These are phyloP conservation scores for Cheilosia variabilis DNA, from an alignment of 2,888 invertebrate species.

Conservation along the genomic window DNA sequence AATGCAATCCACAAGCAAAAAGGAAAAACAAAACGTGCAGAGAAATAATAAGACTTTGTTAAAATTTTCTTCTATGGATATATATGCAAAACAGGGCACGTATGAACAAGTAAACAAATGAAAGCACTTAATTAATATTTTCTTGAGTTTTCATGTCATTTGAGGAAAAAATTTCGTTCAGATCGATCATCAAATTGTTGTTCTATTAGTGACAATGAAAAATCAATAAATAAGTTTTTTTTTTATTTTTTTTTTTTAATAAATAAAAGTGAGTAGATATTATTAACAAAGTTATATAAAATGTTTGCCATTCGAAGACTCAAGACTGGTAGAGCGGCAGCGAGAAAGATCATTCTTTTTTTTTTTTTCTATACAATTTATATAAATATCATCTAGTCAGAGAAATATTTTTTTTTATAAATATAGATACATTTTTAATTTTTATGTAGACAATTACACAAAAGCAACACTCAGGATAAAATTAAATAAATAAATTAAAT, in stretches of 20 bases:
- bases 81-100: slow-evolving; percentile 76
- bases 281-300: slow-evolving; percentile 47
- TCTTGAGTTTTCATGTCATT: slow-evolving; percentile 49
- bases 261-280: slow-evolving; percentile 55
- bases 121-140: slow-evolving; percentile 69
- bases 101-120: slow-evolving; percentile 78
- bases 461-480: slow-evolving; percentile 69
- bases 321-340: slow-evolving; percentile 63
- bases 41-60: slow-evolving; percentile 15
- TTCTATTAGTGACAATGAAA: slow-evolving; percentile 20
- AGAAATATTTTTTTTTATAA: slow-evolving; percentile 30
- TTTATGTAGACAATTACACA: slow-evolving; percentile 68
- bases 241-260: not conserved
- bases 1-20: slow-evolving; percentile 22
- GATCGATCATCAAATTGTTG: slow-evolving; percentile 2
- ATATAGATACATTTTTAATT: slow-evolving; percentile 41
- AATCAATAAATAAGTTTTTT: slow-evolving; percentile 8
- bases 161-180: slow-evolving; percentile 3
- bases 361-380: too few species aligned
- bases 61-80: slow-evolving; percentile 46
- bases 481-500: slow-evolving; percentile 22
- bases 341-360: slow-evolving; percentile 34
- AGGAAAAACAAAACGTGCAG: slow-evolving; percentile 23
- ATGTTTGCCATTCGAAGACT: slow-evolving; percentile 65
- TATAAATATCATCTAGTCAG: slow-evolving; percentile 40